Conservation (phyloP, 2,113 vertebrate species). For the Budorcas taxicolor region DNA sequence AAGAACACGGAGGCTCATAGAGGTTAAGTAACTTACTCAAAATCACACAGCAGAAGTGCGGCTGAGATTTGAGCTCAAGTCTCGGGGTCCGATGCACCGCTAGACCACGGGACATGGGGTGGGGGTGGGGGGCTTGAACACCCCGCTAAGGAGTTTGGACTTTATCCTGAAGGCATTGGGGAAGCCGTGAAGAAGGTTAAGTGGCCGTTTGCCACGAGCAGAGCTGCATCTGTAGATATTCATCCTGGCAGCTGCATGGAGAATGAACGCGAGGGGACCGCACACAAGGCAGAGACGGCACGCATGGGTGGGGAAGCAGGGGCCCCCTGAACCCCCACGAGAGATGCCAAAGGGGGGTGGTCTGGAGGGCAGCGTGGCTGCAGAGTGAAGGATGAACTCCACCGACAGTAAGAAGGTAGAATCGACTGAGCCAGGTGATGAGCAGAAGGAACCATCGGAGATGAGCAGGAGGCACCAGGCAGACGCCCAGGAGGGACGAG, state of each 20-base stretch:
- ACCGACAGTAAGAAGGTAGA: background rate
- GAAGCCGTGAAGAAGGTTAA: background rate
- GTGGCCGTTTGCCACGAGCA: background rate
- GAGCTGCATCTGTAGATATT: background rate
- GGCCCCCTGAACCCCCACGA: no score
- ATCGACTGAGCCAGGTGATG: rapidly evolving
- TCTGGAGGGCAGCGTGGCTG: background rate
- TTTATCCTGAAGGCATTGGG: background rate
- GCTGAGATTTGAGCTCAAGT: background rate
- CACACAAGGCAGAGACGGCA: background rate
- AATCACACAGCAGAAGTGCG: background rate
- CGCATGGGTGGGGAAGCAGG: background rate
- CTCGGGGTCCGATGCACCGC: background rate
- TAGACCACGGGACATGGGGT: background rate
- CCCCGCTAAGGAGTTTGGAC: background rate
- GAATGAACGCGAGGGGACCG: background rate
- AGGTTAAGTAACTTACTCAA: background rate
- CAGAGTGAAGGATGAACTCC: background rate
- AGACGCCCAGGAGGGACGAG: background rate
- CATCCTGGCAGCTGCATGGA: background rate
- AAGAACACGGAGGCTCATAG: background rate
- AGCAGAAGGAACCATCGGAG: background rate
- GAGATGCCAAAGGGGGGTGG: background rate
- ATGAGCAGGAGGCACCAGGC: background rate
- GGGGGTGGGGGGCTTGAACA: background rate